phyloP scores from a whole-genome alignment of 2,888 invertebrate species.

The Pantelozetes paolii region DNA sequence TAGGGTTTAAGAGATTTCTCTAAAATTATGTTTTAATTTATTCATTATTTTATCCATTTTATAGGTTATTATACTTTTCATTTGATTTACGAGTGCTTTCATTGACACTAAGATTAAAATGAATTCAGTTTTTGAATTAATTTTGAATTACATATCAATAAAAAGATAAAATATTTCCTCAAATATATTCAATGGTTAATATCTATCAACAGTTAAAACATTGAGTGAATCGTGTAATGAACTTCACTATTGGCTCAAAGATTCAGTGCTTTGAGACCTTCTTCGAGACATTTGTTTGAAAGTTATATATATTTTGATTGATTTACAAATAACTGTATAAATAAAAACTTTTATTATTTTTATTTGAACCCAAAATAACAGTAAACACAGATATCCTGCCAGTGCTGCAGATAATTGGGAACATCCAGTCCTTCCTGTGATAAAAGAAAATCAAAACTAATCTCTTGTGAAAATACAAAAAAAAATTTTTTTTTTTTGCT shows the following conservation, averaged over 20 bases:
- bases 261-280: no score
- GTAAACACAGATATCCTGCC: not conserved
- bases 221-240: no score
- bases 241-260: no score
- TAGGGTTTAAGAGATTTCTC: not conserved
- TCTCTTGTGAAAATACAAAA: not conserved
- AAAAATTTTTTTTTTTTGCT: not conserved
- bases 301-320: not conserved
- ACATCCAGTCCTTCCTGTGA: not conserved
- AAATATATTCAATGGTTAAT: no score
- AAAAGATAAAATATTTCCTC: no score
- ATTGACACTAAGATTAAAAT: no score
- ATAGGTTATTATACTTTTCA: no score
- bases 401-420: not conserved
- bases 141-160: no score
- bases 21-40: not conserved
- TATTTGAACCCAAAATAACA: not conserved
- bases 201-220: no score
- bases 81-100: no score
- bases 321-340: not conserved
- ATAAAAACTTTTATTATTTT: not conserved
- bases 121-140: no score
- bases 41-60: not conserved
- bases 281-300: not conserved
- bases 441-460: not conserved